Base-by-base conservation (phyloP, 2,113 vertebrate species). In the Phodopus roborovskii region DNA sequence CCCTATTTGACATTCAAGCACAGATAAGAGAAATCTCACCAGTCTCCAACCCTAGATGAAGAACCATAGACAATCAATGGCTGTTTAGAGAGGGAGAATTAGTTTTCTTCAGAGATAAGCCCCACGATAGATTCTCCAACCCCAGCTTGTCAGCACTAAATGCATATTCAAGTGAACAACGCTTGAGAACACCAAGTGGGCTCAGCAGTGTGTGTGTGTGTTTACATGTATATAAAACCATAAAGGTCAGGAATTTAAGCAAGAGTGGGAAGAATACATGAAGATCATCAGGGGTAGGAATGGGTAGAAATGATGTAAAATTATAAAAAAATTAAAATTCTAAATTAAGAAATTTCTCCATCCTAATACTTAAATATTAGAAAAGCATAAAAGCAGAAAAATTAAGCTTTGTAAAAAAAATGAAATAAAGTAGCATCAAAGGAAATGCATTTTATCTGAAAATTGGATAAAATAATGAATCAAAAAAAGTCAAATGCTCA, bases 331-430 rank as follows among this genome's bases (percentile, higher is more conserved):
- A 68, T 7, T 15, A 70, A 70, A 30, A 68, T 33, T 33, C 28
- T 15, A 68, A 68, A 68, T 66, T 68, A 53, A 30, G 83, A 78
- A 48, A 64, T 64, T 88, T 71, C 22, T 9, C 13, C 66, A 6
- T 77, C 83, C 20, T 75, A 60, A 93, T 70, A 71, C 36, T 77
- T 81, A 93, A 71, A 10, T 39, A 83, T 4, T 81, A 17, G 28
- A 93, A 70, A 58, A 50, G 22, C 53, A 75, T 81, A 20, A 62
- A 96, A 86, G 96, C 16, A 90, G 48, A 96, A 96, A 71, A 83
- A 90, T 28, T 26, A 6, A 92, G 3, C 48, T 84, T 78, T 62
- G 53, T 70, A 62, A 74, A 42, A 48, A n/a, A 39, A 74, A 42
- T 73, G 20, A 9, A 73, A 39, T 39, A 39, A 24, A 33, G 4